phyloP scores from a whole-genome alignment of 2,888 invertebrate species.

The Bruchidius siliquastri region DNA sequence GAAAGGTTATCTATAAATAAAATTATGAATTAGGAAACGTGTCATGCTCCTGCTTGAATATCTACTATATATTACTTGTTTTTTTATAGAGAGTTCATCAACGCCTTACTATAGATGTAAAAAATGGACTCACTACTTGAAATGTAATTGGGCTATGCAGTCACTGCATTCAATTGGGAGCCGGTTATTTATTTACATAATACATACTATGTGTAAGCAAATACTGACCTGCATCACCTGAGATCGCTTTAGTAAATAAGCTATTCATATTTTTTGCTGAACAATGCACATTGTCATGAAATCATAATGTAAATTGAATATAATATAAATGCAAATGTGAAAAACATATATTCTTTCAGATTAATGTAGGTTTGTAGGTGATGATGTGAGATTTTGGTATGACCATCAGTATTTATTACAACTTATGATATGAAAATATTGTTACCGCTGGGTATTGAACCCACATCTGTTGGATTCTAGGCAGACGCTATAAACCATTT shows the following conservation, averaged over 20 bases:
- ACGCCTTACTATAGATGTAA: not conserved
- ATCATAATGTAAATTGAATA: not conserved
- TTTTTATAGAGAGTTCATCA: no score
- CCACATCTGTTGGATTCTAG: no score
- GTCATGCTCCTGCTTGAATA: no score
- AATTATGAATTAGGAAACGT: no score
- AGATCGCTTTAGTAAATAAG: not conserved
- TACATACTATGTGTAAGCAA: not conserved
- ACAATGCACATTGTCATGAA: not conserved
- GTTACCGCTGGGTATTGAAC: no score
- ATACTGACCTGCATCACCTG: not conserved
- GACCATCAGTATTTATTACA: no score
- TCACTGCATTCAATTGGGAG: no score
- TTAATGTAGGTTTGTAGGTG: not conserved
- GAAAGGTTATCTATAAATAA: no score
- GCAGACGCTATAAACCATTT: no score
- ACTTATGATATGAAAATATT: no score
- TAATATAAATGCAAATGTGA: not conserved
- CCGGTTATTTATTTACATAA: no score
- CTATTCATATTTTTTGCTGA: not conserved
- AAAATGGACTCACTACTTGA: not conserved
- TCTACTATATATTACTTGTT: no score
- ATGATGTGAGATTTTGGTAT: not conserved
- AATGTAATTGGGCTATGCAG: not conserved
- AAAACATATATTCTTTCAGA: not conserved